Base-by-base conservation (phyloP, 2,888 invertebrate genomes). In the Drosophila falleni region DNA sequence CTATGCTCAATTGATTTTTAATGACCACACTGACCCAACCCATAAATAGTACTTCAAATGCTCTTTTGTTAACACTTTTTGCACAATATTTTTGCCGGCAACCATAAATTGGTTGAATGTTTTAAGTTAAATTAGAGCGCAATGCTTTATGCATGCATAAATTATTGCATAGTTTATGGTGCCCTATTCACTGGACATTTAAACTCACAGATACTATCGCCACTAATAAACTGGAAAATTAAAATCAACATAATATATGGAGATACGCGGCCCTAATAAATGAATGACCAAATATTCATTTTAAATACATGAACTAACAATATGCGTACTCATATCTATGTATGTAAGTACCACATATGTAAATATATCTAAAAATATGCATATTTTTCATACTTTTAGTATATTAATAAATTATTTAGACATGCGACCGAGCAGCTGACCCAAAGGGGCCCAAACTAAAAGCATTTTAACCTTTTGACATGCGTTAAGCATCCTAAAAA, bases 1-100 rank as follows among this genome's bases (percentile, higher is more conserved):
- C 35, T 71, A 76, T 74, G 87, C 71, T 71, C 83, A 84, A 84
- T 88, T 84, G 83, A 88, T 86, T 84, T 83, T 82, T 80, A 88
- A 88, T 88, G 80, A 78, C 86, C 74, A 62, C 80, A 73, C 60
- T 82, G 83, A 86, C 88, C 88, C 66, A 47, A 49, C 72, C 74
- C 61, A 61, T 59, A 63, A 72, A 71, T 64, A 50, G 41, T 42
- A 41, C 39, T 23, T 46, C 47, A 58, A 72, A 58, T 66, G 74
- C 55, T 39, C 71, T 67, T 84, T 74, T 78, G 78, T 75, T 78
- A 63, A 67, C 71, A 70, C 71, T 70, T 70, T 63, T 63, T 64
- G 58, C 37, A 54, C 54, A 46, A 78, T 65, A 50, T 51, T 70
- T 76, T 56, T 35, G 53, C 62, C 41, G 70, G 54, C 67, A 39